Evolutionary conservation across 64 coral and sea anemone genomes (phyloP).

Genomic region (Hydrozoanthus tunicans): DNA sequence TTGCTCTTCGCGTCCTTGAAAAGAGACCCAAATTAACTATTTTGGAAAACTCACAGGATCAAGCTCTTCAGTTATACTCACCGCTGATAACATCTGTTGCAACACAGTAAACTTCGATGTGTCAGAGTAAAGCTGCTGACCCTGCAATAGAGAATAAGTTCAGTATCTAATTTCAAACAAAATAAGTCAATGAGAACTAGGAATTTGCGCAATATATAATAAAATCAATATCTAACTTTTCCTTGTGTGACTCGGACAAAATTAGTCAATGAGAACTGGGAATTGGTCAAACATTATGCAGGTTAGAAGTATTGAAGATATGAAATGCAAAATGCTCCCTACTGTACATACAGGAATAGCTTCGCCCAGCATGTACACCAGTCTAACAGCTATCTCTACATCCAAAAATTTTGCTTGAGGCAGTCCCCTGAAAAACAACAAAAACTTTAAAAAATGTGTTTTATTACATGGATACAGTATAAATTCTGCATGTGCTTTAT

Average conservation of each 20-base stretch:
- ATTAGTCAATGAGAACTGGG: background rate
- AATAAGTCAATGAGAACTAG: no score
- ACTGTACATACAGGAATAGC: slow-evolving; percentile 77
- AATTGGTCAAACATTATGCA: no score
- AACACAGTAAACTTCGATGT: slow-evolving; percentile 78
- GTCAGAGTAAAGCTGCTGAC: slow-evolving; percentile 88
- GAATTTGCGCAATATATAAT: no score
- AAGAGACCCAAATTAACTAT: no score
- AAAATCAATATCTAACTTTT: no score
- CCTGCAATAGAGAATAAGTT: slow-evolving; percentile 35
- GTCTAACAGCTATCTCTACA: slow-evolving; percentile 90
- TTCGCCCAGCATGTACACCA: slow-evolving; percentile 91
- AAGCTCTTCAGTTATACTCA: slow-evolving; percentile 47
- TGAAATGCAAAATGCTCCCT: no score
- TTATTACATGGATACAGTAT: background rate
- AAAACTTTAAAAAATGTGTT: background rate
- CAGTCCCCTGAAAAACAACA: slow-evolving; percentile 52
- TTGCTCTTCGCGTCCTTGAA: no score
- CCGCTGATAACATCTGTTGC: slow-evolving; percentile 88
- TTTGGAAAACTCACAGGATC: no score
- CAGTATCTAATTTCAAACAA: background rate
- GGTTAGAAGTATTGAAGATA: no score
- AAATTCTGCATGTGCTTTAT: background rate
- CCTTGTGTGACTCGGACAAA: no score
- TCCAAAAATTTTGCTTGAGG: slow-evolving; percentile 83